A percentile compares a stretch with the other conserved stretches of the same genome.
Evolutionary conservation across 2,797 vertebrate species (phyloP).

Genomic region (Falco peregrinus): DNA sequence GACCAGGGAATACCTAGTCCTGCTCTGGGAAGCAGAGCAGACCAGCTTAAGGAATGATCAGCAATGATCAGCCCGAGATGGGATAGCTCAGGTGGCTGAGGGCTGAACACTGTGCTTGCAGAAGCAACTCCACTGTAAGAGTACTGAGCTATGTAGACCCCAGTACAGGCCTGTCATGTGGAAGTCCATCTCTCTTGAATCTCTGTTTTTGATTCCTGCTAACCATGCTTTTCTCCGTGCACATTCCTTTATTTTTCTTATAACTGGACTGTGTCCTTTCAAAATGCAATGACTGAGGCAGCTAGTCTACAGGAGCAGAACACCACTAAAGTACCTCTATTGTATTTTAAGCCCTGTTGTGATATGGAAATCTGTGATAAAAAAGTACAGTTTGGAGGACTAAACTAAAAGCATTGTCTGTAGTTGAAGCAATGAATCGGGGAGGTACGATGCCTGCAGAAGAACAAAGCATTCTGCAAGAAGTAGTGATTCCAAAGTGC

Average conservation of each 20-base stretch:
- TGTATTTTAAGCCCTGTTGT: neutral
- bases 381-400: neutral
- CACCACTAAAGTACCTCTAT: neutral
- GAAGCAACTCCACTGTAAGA: neutral
- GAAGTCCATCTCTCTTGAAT: neutral
- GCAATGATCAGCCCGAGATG: neutral
- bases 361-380: neutral
- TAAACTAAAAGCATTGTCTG: neutral
- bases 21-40: neutral
- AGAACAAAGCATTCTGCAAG: neutral
- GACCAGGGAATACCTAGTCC: neutral
- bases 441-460: neutral
- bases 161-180: neutral
- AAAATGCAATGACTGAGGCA: neutral
- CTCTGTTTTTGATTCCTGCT: neutral
- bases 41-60: neutral
- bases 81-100: neutral
- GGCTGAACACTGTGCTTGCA: neutral
- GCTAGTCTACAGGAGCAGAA: neutral
- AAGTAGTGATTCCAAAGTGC: neutral
- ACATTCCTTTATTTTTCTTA: neutral
- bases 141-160: neutral
- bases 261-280: neutral
- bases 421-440: neutral
- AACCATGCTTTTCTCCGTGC: neutral